Evolutionary conservation across 1,140 invertebrate genomes (phyloP), one percentile per base, ranked within the genome.

Genomic region (Camponotus floridanus): DNA sequence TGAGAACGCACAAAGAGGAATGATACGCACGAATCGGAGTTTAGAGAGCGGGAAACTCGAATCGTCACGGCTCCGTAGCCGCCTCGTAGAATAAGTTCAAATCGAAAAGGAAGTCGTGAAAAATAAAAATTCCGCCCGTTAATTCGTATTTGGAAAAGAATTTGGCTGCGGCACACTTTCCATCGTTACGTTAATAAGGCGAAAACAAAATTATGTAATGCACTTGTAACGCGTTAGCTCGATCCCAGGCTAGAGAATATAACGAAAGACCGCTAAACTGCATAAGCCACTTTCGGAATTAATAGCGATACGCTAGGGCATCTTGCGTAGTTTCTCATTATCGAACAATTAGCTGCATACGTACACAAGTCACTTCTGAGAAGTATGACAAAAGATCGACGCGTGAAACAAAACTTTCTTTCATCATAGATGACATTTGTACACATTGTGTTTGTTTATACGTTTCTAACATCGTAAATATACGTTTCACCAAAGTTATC

Each of bases 161-260:
- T 73, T 61, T 71, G 39, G 55, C 45, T 45, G 36, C 33, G 42
- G 26, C 31, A 33, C 42, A 36, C 79, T 81, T 81, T 81, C 79
- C 33, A 81, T 73, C 31, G 33, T 67, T 79, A 55, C 39, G 67
- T 73, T 81, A 81, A 81, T 73, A 61, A 81, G 26, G 55, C 79
- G 67, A 81, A 73, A 81, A 81, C 13, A 31, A n/a, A 45, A 70
- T 81, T 81, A 42, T 42, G 55, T 26, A 81, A 81, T 15, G 48
- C 3, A 26, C n/a, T 31, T 15, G 45, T 8, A 42, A 36, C 64
- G n/a, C 6, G 21, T 13, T 42, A 18, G 26, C 0, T 26, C 45
- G 45, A 79, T 81, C 51, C 51, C 36, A 9, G 33, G 36, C 21
- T 18, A 21, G 1, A 8, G 7, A 73, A 21, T n/a, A 15, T 18